Percentiles rank a stretch among this genome's conserved stretches.
These are phyloP conservation scores for Falco concolor DNA, from an alignment of 2,797 vertebrate genomes.

Conservation along the genomic window DNA sequence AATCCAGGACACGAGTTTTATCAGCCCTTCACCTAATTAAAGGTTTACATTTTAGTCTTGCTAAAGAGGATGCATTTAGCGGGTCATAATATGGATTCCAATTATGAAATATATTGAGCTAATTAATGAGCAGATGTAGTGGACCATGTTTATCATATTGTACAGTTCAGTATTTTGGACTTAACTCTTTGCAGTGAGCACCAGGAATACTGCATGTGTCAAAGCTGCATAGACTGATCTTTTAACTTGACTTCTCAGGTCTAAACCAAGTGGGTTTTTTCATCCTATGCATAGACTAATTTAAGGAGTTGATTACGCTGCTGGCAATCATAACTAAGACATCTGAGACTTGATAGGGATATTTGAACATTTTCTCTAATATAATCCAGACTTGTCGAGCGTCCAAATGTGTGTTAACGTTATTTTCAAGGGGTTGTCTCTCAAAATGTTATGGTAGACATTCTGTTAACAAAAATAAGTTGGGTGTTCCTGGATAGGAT, in stretches of 20 bases:
- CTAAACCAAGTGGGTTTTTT: background rate
- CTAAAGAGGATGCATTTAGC: background rate
- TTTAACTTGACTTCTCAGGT: background rate
- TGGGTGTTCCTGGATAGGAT: background rate
- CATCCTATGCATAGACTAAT: background rate
- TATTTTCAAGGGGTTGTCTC: background rate
- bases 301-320: background rate
- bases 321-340: background rate
- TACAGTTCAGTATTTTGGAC: background rate
- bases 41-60: constrained; percentile 48
- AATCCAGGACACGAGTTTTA: constrained; percentile 37
- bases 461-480: background rate
- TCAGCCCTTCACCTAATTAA: constrained; percentile 55
- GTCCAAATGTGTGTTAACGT: background rate
- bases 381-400: background rate
- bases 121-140: background rate
- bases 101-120: constrained; percentile 18
- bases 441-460: background rate
- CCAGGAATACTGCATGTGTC: background rate
- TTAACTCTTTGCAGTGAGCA: background rate
- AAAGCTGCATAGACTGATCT: background rate
- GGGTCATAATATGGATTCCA: background rate
- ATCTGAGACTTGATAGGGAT: background rate
- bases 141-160: background rate
- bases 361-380: background rate